Base-by-base conservation (phyloP, 2,888 invertebrate genomes). In the Thelaira solivaga region DNA sequence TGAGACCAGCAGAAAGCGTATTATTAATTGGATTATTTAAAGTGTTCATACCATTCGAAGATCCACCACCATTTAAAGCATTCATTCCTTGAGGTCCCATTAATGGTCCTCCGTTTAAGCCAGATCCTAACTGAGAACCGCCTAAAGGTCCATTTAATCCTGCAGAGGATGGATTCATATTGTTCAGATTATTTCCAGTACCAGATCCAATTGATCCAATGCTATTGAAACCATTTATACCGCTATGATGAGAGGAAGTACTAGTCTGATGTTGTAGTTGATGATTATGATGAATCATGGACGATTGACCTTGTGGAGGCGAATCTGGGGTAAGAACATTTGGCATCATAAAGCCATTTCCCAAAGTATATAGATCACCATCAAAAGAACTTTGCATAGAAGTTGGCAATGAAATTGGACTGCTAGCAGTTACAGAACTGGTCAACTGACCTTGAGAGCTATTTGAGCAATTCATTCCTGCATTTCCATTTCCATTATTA, bases 371-470 rank as follows among this genome's bases (percentile, higher is more conserved):
- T 89, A 92, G 91, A 83, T 95, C 95, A 83, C 93, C 92, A 87
- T 95, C 95, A 83, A 95, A 95, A 13, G 95, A 95, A 36, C 93
- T 93, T 87, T 93, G 93, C 92, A 93, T 91, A 29, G 93, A 93
- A 10, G 92, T 91, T 41, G 93, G 92, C 86, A 93, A 87, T 47
- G 93, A 92, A 76, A 93, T 92, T 8, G 93, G 93, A 82, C 93
- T 92, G 82, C 94, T 94, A 67, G 93, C 93, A 1, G 91, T 89
- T 13, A 88, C 87, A 1, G 89, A 89, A 22, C 84, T 85, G 1
- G 83, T 80, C 47, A 88, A 73, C 1, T 86, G 87, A 31, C 86
- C 85, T 36, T 87, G 87, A 0, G 85, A 85, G 62, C 81, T 83
- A 13, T 81, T 83, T 4, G 85, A 82, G 31, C 82, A 82, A 20